Evolutionary conservation across 2,888 invertebrate species (phyloP).

Genomic region (Tachina lurida): DNA sequence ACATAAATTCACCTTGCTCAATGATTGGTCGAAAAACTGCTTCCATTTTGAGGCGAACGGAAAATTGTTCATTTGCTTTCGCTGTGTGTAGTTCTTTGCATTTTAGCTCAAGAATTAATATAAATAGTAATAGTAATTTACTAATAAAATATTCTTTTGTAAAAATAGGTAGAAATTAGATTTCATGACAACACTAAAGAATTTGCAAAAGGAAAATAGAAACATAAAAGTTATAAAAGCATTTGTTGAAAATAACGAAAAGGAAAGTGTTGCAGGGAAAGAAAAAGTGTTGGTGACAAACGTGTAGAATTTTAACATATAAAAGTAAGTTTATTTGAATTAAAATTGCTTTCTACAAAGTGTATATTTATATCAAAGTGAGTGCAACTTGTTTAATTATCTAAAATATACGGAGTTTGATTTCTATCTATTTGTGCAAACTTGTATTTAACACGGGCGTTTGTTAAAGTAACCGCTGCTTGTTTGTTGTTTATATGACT

Average conservation of each 20-base stretch:
- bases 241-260: constrained; percentile 33
- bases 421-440: neutral
- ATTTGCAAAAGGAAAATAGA: neutral
- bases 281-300: constrained; percentile 41
- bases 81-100: constrained; percentile 72
- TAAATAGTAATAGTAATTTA: constrained; percentile 69
- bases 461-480: neutral
- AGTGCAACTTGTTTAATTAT: constrained; percentile 24
- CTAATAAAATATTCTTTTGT: constrained; percentile 35
- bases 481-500: neutral
- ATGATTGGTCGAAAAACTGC: constrained; percentile 74
- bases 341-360: constrained; percentile 27
- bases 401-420: neutral
- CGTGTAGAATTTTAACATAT: constrained; percentile 29
- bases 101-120: constrained; percentile 67
- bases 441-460: neutral
- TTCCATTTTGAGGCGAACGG: constrained; percentile 76
- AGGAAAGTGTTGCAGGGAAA: constrained; percentile 42
- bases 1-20: constrained; percentile 63
- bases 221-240: constrained; percentile 10
- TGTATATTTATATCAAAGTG: constrained; percentile 4
- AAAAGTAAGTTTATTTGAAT: constrained; percentile 51
- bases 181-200: neutral
- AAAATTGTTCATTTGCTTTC: constrained; percentile 75
- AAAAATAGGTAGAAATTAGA: constrained; percentile 59